Base-by-base conservation (phyloP, 2,113 vertebrate genomes). In the Pomatorhinus ruficollis region DNA sequence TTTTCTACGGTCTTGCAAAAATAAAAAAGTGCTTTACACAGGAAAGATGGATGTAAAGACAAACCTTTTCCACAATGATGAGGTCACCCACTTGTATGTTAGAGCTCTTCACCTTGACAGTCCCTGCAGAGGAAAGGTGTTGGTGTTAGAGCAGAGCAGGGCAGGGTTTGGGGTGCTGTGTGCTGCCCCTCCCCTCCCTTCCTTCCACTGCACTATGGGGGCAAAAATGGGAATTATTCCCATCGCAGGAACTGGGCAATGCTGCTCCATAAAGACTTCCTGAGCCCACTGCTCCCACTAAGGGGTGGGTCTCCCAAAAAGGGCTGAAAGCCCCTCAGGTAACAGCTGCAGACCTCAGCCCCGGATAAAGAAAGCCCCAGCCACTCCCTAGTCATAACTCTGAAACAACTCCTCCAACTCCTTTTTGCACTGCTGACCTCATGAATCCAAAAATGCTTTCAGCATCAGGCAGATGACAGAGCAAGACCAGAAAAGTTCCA, bases 11-110 rank as follows among this genome's bases (percentile, higher is more conserved):
- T 15, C 39, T 18, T 49, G 10, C 7, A 18, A 60, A 50, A 53
- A 37, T 20, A 11, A 75, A 42, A 18, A 50, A 25, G 10, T 7
- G 7, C 11, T 82, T 94, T 19, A 70, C 52, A 30, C 4, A 75
- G 30, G 57, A 53, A 66, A 47, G 31, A 9, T 3, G 11, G 10
- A 10, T 14, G 64, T 21, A 68, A 84, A 92, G 50, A 82, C 98
- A 95, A 98, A 99, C 99, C 99, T 99, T 99, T 83, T 99, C 99
- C 25, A 99, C 99, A n/a, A 99, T 98, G 96, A 99, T 99, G 30
- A 99, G 99, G 72, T 99, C 99, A 24, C 99, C 99, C 9, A 99
- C 99, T 98, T 99, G 99, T 95, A 99, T 99, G 37, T 97, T 98
- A 28, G 99, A 99, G 94, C 99, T 99, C 98, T 99, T 99, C 96